Percentiles rank a stretch among this genome's conserved stretches.
Evolutionary conservation across 2,888 invertebrate species (phyloP).

Genomic region (Camponotus fellah): DNA sequence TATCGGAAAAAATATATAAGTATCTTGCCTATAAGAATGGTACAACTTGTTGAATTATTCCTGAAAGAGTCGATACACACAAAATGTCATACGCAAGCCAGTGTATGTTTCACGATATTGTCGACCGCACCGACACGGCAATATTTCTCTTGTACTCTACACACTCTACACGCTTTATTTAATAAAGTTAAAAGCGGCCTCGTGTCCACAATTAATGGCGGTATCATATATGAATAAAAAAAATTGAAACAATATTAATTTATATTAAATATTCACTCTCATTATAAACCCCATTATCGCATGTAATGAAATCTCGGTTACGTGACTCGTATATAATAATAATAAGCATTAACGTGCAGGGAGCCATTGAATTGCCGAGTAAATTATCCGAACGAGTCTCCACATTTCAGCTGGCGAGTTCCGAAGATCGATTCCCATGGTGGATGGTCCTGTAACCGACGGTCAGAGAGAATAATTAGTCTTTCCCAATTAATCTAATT

Average conservation of each 20-base stretch:
- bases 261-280: not conserved
- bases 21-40: not conserved
- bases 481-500: constrained; percentile 71
- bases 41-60: constrained; percentile 33
- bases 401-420: constrained; percentile 12
- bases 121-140: constrained; percentile 29
- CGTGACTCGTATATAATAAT: constrained; percentile 31
- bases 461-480: constrained; percentile 60
- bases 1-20: constrained; percentile 11
- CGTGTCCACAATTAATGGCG: not conserved
- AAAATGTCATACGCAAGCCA: constrained; percentile 15
- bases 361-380: not conserved
- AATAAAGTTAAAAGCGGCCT: constrained; percentile 11
- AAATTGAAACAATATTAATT: not conserved
- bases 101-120: constrained; percentile 37
- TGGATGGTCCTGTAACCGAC: constrained; percentile 26
- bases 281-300: constrained; percentile 12
- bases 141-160: constrained; percentile 29
- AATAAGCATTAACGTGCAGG: constrained; percentile 6
- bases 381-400: constrained; percentile 35
- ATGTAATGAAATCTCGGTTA: not conserved
- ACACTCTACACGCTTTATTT: constrained; percentile 28
- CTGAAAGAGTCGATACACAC: constrained; percentile 41
- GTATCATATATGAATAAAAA: not conserved
- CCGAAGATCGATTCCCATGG: constrained; percentile 35